phyloP scores from a whole-genome alignment of 2,888 invertebrate species.

The Andrena minutula region DNA sequence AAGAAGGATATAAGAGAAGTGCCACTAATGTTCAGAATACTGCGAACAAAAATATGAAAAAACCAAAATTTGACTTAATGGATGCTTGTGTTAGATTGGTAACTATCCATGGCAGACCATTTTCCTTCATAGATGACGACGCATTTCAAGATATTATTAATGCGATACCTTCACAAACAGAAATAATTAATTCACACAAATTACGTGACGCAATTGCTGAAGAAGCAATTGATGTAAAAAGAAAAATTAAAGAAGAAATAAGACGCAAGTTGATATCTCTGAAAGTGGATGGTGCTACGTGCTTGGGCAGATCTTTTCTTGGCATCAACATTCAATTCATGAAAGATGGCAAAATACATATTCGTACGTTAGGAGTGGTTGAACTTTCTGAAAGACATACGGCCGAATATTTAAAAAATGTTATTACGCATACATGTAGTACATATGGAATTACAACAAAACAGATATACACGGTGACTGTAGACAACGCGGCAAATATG shows the following conservation, averaged over 20 bases:
- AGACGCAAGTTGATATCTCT: constrained; percentile 2
- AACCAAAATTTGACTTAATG: not conserved
- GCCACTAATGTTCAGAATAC: not conserved
- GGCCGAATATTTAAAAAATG: too few species aligned
- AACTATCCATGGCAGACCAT: too few species aligned
- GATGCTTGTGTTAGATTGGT: not conserved
- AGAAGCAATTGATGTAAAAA: constrained; percentile 1
- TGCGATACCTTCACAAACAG: not conserved
- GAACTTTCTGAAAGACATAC: not conserved
- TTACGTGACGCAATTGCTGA: not conserved
- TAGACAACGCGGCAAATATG: too few species aligned
- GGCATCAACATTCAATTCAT: constrained; percentile 5
- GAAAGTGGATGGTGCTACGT: constrained; percentile 1
- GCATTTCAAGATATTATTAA: not conserved
- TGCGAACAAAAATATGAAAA: not conserved
- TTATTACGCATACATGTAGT: too few species aligned
- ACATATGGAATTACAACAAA: too few species aligned
- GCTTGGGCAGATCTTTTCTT: constrained; percentile 1
- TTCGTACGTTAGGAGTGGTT: constrained; percentile 7
- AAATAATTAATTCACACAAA: not conserved
- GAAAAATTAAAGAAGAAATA: constrained; percentile 2
- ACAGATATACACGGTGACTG: too few species aligned
- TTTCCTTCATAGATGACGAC: too few species aligned
- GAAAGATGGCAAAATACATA: constrained; percentile 10
- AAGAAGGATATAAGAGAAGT: constrained; percentile 15